Conservation (phyloP, 2,888 invertebrate genomes). For the Urechis unicinctus region DNA sequence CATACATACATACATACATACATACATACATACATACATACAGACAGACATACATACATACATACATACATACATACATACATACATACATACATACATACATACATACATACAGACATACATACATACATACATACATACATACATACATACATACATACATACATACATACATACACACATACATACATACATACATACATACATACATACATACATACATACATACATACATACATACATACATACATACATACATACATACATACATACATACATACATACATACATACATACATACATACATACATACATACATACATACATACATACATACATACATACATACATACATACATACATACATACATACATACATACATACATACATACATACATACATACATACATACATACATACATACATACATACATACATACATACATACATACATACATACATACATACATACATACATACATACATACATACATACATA, state of each 20-base stretch:
- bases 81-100: no score
- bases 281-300: no score
- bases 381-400: slow-evolving; percentile 2
- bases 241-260: slow-evolving; percentile 3
- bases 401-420: slow-evolving; percentile 4
- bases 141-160: slow-evolving; percentile 1
- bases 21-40: no score
- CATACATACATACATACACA: background rate
- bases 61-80: no score
- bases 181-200: background rate
- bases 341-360: no score
- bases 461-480: no score
- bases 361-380: no score
- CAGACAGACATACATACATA: no score
- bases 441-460: no score
- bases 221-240: slow-evolving; percentile 5
- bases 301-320: no score
- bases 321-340: no score
- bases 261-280: background rate
- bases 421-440: background rate
- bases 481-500: no score
- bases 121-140: slow-evolving; percentile 2
- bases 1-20: slow-evolving; percentile 6
- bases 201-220: slow-evolving; percentile 2
- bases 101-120: slow-evolving; percentile 1